Evolutionary conservation across 2,888 invertebrate species (phyloP), one percentile per base, ranked within the genome.

Genomic region (Margaritifera margaritifera): DNA sequence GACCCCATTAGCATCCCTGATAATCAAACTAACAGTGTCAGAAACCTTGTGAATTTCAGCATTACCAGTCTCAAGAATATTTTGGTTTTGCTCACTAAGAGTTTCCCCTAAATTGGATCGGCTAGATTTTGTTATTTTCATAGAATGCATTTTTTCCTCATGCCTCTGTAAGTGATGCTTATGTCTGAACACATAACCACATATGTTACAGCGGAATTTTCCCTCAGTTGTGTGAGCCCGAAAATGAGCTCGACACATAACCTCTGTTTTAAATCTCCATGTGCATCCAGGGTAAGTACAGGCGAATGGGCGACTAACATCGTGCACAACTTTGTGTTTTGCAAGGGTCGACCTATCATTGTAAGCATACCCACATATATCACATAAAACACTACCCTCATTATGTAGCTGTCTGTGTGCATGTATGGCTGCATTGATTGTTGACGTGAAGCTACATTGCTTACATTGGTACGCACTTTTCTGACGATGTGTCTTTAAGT

Each of bases 101-200:
- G 66, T 25, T 59, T 61, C 24, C 55, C 27, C 51, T 56, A 51
- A 18, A 64, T 63, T 50, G 58, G 52, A 22, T 59, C 68, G 15
- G 42, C 63, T 11, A 27, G 64, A 57, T n/a, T 53, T 66, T 6
- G 27, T 59, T 64, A 66, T 60, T 18, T 60, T 77, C 8, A 84
- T 79, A 6, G 83, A 83, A 68, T 88, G 88, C 51, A 85, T 79
- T 53, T 77, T 80, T 31, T 73, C 72, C 61, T 85, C 83, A 66
- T 88, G 88, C 54, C 88, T 74, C 60, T 84, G 84, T 19, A 88
- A 78, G 65, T 88, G 88, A 72, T 88, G 88, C 64, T 87, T 88
- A 53, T 88, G 86, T 19, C 87, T 75, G 67, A 88, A 88, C 11
- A 79, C 75, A 66, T 88, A 87, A 6, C 85, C 83, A 71, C 87